Percentiles rank a stretch among this genome's conserved stretches.
Evolutionary conservation across 2,888 invertebrate genomes (phyloP).

Genomic region (Tenodera sinensis): DNA sequence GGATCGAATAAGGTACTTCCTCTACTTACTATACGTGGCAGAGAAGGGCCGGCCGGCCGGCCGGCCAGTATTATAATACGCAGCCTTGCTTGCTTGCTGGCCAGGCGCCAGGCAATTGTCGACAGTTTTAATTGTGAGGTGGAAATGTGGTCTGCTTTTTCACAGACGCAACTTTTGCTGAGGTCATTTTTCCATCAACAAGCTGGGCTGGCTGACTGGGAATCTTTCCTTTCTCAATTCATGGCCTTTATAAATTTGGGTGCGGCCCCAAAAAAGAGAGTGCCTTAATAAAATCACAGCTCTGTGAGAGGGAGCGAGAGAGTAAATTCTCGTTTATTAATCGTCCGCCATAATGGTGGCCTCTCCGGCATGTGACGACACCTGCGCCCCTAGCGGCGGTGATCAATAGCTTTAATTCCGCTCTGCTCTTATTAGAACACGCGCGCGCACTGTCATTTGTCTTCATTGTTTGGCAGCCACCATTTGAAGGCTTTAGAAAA

Average conservation of each 20-base stretch:
- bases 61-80: too few species aligned
- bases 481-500: constrained; percentile 19
- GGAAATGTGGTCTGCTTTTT: neutral
- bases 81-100: too few species aligned
- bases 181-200: neutral
- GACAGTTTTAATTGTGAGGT: neutral
- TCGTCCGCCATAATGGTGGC: constrained; percentile 22
- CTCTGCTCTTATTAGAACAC: constrained; percentile 19
- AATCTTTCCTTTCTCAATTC: neutral
- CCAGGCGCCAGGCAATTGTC: too few species aligned
- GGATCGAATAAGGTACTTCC: too few species aligned
- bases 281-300: constrained; percentile 8
- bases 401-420: constrained; percentile 31
- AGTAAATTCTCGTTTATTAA: constrained; percentile 4
- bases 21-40: too few species aligned
- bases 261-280: neutral
- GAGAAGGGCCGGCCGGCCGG: too few species aligned
- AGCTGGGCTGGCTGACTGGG: neutral
- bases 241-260: neutral
- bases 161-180: neutral
- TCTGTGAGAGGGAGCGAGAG: neutral
- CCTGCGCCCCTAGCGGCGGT: constrained; percentile 31
- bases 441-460: constrained; percentile 25
- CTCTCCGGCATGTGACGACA: constrained; percentile 15
- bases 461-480: constrained; percentile 26